These are phyloP conservation scores for Popillia japonica DNA, from an alignment of 1,140 invertebrate genomes.

Conservation along the genomic window DNA sequence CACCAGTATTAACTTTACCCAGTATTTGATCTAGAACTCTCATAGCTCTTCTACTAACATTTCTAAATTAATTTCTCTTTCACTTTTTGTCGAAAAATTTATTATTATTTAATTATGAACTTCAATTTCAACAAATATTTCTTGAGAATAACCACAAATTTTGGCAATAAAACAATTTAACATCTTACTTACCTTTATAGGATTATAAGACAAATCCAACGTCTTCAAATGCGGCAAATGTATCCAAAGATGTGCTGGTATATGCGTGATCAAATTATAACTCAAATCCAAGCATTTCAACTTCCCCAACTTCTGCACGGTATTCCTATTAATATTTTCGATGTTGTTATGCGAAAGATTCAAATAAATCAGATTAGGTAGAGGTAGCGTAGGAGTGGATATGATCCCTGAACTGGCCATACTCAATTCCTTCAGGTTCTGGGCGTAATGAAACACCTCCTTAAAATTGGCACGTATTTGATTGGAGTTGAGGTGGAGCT, in stretches of 20 bases:
- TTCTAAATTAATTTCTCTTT: too few relatives aligned
- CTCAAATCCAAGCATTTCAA: constrained; percentile 73
- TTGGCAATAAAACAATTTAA: too few relatives aligned
- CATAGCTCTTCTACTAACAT: too few relatives aligned
- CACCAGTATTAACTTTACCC: too few relatives aligned
- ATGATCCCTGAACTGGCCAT: constrained; percentile 78
- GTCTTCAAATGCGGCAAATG: constrained; percentile 55
- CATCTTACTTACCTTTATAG: constrained; percentile 54
- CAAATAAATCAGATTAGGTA: constrained; percentile 75
- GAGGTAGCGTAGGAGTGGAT: constrained; percentile 73
- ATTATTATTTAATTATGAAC: too few relatives aligned
- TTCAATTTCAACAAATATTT: too few relatives aligned
- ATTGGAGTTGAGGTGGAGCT: constrained; percentile 83
- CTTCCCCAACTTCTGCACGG: constrained; percentile 69
- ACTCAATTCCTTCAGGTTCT: constrained; percentile 78
- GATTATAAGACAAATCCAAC: constrained; percentile 58
- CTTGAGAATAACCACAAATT: too few relatives aligned
- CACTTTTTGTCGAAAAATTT: too few relatives aligned
- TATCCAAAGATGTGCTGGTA: constrained; percentile 69
- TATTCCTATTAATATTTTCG: constrained; percentile 67
- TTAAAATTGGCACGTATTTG: constrained; percentile 86
- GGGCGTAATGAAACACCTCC: constrained; percentile 88
- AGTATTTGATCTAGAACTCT: too few relatives aligned
- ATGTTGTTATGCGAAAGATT: constrained; percentile 81
- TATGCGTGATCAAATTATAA: constrained; percentile 70